A percentile compares a stretch with the other conserved stretches of the same genome.
phyloP scores from a whole-genome alignment of 1,140 invertebrate genomes.

The Tetramorium simillimum region DNA sequence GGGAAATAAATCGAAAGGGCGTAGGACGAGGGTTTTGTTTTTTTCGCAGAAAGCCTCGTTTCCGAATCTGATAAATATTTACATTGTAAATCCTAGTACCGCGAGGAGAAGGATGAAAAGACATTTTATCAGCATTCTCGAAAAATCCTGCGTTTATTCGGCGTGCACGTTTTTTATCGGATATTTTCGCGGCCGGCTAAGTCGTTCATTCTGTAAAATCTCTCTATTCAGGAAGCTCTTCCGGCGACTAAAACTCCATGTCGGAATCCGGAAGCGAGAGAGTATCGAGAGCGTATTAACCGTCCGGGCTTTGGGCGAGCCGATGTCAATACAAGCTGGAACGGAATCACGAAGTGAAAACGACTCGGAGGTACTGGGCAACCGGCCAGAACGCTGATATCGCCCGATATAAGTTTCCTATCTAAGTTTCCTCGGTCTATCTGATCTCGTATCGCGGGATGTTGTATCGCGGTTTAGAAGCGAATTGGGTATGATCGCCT shows the following conservation, averaged over 20 bases:
- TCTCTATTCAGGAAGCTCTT: conserved; percentile 46
- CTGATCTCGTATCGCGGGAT: background rate
- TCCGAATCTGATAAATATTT: conserved; percentile 31
- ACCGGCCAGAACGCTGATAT: conserved; percentile 68
- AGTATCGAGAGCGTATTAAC: conserved; percentile 71
- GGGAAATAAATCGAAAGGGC: background rate
- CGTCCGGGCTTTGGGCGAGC: conserved; percentile 54
- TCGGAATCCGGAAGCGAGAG: conserved; percentile 31
- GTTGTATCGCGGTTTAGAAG: conserved; percentile 23
- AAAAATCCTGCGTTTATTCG: background rate
- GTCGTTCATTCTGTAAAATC: conserved; percentile 46
- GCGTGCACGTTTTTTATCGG: conserved; percentile 39
- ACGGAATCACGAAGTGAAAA: conserved; percentile 70
- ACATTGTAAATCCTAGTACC: background rate
- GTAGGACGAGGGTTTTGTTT: background rate
- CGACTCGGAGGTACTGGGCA: conserved; percentile 67
- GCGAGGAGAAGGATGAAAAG: background rate
- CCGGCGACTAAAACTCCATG: conserved; percentile 34
- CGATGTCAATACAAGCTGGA: conserved; percentile 67
- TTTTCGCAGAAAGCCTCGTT: background rate
- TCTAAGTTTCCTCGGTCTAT: conserved; percentile 40
- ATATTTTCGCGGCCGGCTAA: conserved; percentile 55
- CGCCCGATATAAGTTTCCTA: conserved; percentile 63
- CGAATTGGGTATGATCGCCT: background rate
- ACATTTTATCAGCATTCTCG: conserved; percentile 33